These are phyloP conservation scores for Thalassoma bifasciatum DNA, from an alignment of 2,113 vertebrate species.

Conservation along the genomic window DNA sequence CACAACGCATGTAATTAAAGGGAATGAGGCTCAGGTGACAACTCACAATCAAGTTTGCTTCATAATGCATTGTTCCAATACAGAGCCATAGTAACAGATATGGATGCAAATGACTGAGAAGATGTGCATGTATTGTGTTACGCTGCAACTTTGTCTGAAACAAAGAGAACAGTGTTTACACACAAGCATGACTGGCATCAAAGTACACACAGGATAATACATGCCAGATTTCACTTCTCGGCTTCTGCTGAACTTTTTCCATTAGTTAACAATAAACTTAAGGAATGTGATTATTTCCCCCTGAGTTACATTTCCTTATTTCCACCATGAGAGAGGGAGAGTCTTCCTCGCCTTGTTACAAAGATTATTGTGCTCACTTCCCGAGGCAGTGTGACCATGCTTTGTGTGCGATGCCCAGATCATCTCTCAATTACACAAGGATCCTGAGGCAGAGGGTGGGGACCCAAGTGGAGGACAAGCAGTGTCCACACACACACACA, in stretches of 20 bases:
- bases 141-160: constrained; percentile 55
- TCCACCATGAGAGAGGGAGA: constrained; percentile 45
- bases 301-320: constrained; percentile 56
- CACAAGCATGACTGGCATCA: not conserved
- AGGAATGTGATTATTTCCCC: constrained; percentile 46
- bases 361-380: constrained; percentile 77
- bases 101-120: constrained; percentile 60
- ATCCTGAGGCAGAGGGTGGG: constrained; percentile 74
- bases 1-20: constrained; percentile 80
- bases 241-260: constrained; percentile 27
- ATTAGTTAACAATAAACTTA: constrained; percentile 31
- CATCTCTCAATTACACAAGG: constrained; percentile 78
- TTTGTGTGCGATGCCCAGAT: constrained; percentile 75
- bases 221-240: not conserved
- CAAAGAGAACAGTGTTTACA: constrained; percentile 39
- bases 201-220: not conserved
- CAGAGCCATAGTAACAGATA: constrained; percentile 46
- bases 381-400: constrained; percentile 73
- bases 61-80: constrained; percentile 50
- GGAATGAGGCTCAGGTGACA: constrained; percentile 69
- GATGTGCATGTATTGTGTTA: constrained; percentile 39
- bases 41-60: constrained; percentile 72
- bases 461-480: constrained; percentile 72
- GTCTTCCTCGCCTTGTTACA: constrained; percentile 71
- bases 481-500: constrained; percentile 47